Evolutionary conservation across 2,888 invertebrate species (phyloP).

Genomic region (Uloborus plumipes): DNA sequence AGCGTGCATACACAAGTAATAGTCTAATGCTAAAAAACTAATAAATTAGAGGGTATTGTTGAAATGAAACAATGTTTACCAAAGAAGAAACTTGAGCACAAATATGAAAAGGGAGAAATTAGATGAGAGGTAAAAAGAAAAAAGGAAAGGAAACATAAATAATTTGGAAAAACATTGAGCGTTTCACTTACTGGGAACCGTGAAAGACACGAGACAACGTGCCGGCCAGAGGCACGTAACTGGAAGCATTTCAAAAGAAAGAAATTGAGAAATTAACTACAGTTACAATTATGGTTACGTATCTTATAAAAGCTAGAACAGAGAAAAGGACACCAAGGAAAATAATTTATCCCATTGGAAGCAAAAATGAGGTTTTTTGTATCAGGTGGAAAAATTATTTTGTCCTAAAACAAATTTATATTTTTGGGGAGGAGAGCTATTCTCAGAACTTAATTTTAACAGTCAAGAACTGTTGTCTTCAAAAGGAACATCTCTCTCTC

Average conservation of each 20-base stretch:
- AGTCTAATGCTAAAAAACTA: no score
- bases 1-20: no score
- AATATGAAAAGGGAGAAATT: constrained; percentile 45
- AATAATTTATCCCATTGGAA: no score
- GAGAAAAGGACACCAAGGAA: neutral
- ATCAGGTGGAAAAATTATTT: no score
- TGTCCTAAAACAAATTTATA: no score
- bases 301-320: neutral
- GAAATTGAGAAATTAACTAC: constrained; percentile 18
- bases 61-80: neutral
- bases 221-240: constrained; percentile 68
- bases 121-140: no score
- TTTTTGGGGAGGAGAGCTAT: no score
- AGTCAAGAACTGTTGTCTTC: no score
- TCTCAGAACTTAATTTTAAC: no score
- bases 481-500: no score
- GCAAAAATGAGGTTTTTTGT: no score
- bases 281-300: neutral
- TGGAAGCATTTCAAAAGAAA: constrained; percentile 65
- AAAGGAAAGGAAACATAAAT: constrained; percentile 43
- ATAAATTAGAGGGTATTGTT: no score
- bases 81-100: constrained; percentile 36
- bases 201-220: constrained; percentile 67
- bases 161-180: constrained; percentile 60
- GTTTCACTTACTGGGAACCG: constrained; percentile 67